Percentiles rank a stretch among this genome's conserved stretches.
phyloP scores from a whole-genome alignment of 2,888 invertebrate genomes.

The Drosophila birchii region DNA sequence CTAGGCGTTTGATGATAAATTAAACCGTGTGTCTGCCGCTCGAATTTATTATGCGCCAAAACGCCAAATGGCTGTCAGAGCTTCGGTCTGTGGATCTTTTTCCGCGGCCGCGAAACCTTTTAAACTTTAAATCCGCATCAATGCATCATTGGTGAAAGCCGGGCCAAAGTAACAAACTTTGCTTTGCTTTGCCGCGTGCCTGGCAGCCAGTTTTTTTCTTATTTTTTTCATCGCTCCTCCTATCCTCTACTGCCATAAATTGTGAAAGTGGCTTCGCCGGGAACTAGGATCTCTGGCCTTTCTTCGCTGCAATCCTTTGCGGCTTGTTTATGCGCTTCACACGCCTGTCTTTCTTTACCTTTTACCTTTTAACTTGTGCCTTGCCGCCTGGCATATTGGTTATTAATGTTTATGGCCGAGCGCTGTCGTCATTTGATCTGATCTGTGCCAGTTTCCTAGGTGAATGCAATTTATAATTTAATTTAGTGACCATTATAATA shows the following conservation, averaged over 20 bases:
- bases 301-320: constrained; percentile 45
- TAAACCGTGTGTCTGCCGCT: constrained; percentile 75
- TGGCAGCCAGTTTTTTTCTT: neutral
- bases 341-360: constrained; percentile 62
- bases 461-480: constrained; percentile 69
- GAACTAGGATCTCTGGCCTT: constrained; percentile 49
- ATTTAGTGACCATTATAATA: constrained; percentile 66
- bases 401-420: constrained; percentile 71
- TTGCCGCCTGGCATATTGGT: constrained; percentile 59
- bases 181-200: constrained; percentile 28
- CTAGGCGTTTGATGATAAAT: constrained; percentile 76
- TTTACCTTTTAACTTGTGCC: constrained; percentile 4
- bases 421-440: constrained; percentile 49
- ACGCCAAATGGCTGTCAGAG: constrained; percentile 76
- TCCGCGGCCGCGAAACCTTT: constrained; percentile 71
- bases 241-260: constrained; percentile 65
- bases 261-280: constrained; percentile 68
- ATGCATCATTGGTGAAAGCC: constrained; percentile 72
- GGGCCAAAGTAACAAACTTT: constrained; percentile 66
- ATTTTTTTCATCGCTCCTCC: neutral
- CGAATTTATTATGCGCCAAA: constrained; percentile 79
- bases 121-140: constrained; percentile 79
- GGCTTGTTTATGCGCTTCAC: constrained; percentile 76
- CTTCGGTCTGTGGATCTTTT: constrained; percentile 31
- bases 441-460: constrained; percentile 48